These are phyloP conservation scores for Thripadectes ignobilis DNA, from an alignment of 2,797 vertebrate species.

Conservation along the genomic window DNA sequence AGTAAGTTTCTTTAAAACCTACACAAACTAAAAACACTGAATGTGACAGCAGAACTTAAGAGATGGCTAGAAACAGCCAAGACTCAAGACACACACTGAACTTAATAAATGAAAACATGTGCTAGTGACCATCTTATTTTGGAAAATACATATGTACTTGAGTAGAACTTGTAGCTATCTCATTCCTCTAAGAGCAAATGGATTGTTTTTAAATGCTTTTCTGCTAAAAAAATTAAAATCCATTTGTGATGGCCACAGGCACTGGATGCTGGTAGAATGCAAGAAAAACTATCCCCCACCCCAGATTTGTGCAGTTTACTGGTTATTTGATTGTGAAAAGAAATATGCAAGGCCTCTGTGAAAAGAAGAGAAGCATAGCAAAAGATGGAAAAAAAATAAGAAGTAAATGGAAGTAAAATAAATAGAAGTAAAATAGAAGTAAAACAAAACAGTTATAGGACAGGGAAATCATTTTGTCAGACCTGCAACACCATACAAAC, in stretches of 20 bases:
- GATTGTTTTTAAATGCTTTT: background rate
- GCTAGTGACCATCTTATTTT: background rate
- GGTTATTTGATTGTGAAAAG: background rate
- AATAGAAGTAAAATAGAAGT: background rate
- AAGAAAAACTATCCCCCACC: background rate
- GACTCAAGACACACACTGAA: background rate
- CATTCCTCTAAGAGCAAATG: background rate
- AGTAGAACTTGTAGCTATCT: background rate
- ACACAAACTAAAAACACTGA: background rate
- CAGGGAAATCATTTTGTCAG: background rate
- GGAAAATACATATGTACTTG: background rate
- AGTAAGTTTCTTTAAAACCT: background rate
- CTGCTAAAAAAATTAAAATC: background rate
- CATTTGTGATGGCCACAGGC: background rate
- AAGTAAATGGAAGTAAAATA: background rate
- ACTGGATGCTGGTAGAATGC: background rate
- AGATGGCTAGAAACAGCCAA: slow-evolving; percentile 3
- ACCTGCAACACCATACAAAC: slow-evolving; percentile 48
- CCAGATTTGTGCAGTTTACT: background rate
- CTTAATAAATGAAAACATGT: background rate
- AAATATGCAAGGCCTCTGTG: background rate
- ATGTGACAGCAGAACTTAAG: background rate
- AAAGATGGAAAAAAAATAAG: background rate
- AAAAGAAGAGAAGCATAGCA: background rate
- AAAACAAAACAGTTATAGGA: background rate